Percentiles rank a stretch among this genome's conserved stretches.
Evolutionary conservation across 2,888 invertebrate genomes (phyloP).

Genomic region (Leucophenga montana): DNA sequence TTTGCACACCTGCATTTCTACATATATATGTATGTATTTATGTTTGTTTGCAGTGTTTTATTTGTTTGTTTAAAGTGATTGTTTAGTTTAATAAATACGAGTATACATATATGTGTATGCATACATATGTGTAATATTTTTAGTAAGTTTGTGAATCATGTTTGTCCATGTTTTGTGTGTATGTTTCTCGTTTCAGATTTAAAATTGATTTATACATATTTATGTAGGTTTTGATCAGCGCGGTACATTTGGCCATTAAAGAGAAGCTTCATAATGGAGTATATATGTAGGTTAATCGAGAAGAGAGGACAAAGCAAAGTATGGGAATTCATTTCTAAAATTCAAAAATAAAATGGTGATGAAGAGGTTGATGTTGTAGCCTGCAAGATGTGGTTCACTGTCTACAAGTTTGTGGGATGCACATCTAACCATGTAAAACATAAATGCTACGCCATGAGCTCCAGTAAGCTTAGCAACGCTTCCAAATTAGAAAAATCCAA

Average conservation of each 20-base stretch:
- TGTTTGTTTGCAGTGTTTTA: too few species aligned
- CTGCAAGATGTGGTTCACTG: slow-evolving; percentile 2
- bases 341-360: slow-evolving; percentile 3
- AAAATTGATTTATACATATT: too few species aligned
- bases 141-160: too few species aligned
- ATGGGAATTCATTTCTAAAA: slow-evolving; percentile 8
- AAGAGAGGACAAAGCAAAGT: slow-evolving; percentile 14
- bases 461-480: neutral
- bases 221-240: too few species aligned
- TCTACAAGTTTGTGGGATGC: slow-evolving; percentile 8
- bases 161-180: too few species aligned
- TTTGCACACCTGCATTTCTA: too few species aligned
- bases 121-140: too few species aligned
- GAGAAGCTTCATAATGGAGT: slow-evolving; percentile 3
- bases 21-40: too few species aligned
- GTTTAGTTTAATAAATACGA: too few species aligned
- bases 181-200: too few species aligned
- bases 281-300: neutral
- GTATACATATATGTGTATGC: too few species aligned
- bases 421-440: slow-evolving; percentile 15
- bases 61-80: too few species aligned
- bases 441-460: slow-evolving; percentile 1
- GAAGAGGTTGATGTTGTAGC: neutral
- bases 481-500: slow-evolving; percentile 21
- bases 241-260: neutral